Conservation (phyloP, 2,888 invertebrate species). For the Pediacus dermestoides region DNA sequence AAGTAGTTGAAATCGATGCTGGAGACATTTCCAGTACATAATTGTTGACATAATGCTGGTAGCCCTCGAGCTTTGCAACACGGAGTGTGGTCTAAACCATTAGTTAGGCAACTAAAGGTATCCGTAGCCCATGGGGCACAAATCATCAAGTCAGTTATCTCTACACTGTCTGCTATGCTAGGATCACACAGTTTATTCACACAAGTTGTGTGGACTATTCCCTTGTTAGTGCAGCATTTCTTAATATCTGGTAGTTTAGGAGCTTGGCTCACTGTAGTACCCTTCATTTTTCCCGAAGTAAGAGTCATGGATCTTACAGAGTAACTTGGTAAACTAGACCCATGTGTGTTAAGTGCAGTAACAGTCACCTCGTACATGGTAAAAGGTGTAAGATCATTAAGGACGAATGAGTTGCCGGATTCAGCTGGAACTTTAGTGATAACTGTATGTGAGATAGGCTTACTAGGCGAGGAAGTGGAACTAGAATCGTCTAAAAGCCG, state of each 20-base stretch:
- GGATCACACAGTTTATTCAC: conserved; percentile 79
- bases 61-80: conserved; percentile 75
- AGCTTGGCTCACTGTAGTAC: conserved; percentile 55
- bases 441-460: too few relatives aligned
- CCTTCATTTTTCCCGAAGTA: conserved; percentile 61
- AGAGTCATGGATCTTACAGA: conserved; percentile 68
- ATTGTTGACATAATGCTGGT: conserved; percentile 68
- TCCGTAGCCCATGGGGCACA: conserved; percentile 84
- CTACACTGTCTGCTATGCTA: conserved; percentile 47
- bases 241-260: conserved; percentile 71
- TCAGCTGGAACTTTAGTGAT: too few relatives aligned
- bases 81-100: conserved; percentile 76
- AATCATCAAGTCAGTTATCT: conserved; percentile 81
- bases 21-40: conserved; percentile 77
- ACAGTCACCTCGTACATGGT: conserved; percentile 82
- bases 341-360: conserved; percentile 69
- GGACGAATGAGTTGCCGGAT: conserved; percentile 50
- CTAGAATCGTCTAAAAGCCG: conserved; percentile 38
- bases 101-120: conserved; percentile 75
- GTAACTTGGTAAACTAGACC: conserved; percentile 73
- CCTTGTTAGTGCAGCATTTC: conserved; percentile 67
- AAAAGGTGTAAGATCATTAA: conserved; percentile 67
- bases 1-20: conserved; percentile 77
- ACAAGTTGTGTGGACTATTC: conserved; percentile 71
- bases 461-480: too few relatives aligned